A percentile compares a stretch with the other conserved stretches of the same genome.
These are phyloP conservation scores for Eupithecia exiguata DNA, from an alignment of 2,888 invertebrate genomes.

Conservation along the genomic window DNA sequence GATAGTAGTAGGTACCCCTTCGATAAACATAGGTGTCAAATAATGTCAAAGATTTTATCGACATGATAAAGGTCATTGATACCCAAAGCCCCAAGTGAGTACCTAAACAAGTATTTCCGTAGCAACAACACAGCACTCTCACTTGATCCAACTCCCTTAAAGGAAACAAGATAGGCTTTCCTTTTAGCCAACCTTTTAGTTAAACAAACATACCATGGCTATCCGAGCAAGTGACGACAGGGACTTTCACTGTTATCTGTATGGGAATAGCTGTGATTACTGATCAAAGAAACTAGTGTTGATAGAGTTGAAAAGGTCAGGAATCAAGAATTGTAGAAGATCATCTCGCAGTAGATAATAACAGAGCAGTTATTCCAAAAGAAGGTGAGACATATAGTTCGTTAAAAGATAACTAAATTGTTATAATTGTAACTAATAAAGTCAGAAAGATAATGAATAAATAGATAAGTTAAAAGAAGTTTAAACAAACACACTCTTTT, in stretches of 20 bases:
- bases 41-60: not conserved
- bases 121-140: constrained; percentile 22
- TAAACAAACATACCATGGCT: constrained; percentile 40
- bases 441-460: not conserved
- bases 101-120: constrained; percentile 8
- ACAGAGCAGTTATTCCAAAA: not conserved
- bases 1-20: not conserved
- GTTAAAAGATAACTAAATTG: not conserved
- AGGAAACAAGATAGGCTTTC: constrained; percentile 42
- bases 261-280: constrained; percentile 12
- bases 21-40: not conserved
- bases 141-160: constrained; percentile 28
- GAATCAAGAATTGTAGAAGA: not conserved
- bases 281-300: constrained; percentile 10
- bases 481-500: not conserved
- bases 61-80: not conserved
- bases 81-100: not conserved
- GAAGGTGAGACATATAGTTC: not conserved
- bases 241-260: constrained; percentile 17
- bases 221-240: constrained; percentile 29
- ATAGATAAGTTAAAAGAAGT: not conserved
- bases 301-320: not conserved
- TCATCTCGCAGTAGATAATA: not conserved
- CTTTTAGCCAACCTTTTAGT: constrained; percentile 48
- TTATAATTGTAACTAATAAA: not conserved